Evolutionary conservation across 1,140 invertebrate species (phyloP), one percentile per base, ranked within the genome.

Genomic region (Aradophagus sp.): DNA sequence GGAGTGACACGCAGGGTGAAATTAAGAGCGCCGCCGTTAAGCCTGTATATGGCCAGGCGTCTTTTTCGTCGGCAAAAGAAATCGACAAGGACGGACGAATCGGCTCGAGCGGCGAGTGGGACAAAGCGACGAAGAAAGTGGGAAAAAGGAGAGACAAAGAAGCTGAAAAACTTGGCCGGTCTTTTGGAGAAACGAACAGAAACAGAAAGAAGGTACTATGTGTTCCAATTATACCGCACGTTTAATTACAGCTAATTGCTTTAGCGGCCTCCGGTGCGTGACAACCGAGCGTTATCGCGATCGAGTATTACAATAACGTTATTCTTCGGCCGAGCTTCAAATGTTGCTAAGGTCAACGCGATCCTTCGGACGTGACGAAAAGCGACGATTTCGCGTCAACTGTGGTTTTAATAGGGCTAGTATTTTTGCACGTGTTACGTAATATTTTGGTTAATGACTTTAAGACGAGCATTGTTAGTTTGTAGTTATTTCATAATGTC

Each of bases 171-270:
- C n/a, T n/a, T n/a, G n/a, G n/a, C n/a, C n/a, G n/a, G n/a, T n/a
- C n/a, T n/a, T n/a, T n/a, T n/a, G n/a, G n/a, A n/a, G n/a, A n/a
- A n/a, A n/a, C n/a, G n/a, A n/a, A n/a, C n/a, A n/a, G n/a, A n/a
- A n/a, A n/a, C n/a, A n/a, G 26, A 55, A 45, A 53, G 27, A 44
- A 62, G 55, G 50, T 63, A 31, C 61, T 72, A 63, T 66, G 53
- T 67, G 52, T 77, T 66, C 73, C 66, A 77, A 78, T 74, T 75
- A 77, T 77, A 67, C 63, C 27, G 26, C 20, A 23, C 42, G 62
- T 74, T 78, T 55, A 78, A 78, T 78, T 78, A 77, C 35, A 23
- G 44, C 53, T 47, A 75, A 77, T 75, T 75, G 69, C 45, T 76
- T 71, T 53, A 67, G 27, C 66, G 27, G 14, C 6, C 48, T 38